Evolutionary conservation across 2,797 vertebrate species (phyloP).

Genomic region (Lithobates sylvaticus): DNA sequence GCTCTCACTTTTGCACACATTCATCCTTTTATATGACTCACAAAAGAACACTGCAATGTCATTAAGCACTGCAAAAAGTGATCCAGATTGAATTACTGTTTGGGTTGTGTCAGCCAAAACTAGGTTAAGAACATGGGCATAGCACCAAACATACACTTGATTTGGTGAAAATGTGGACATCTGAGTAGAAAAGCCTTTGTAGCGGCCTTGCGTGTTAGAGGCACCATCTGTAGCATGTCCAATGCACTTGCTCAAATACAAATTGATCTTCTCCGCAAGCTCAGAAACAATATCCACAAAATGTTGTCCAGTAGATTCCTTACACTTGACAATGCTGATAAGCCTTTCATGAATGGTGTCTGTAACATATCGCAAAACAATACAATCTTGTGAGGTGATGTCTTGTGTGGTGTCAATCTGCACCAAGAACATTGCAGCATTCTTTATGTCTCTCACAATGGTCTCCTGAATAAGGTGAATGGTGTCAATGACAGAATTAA

Average conservation of each 20-base stretch:
- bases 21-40: not conserved
- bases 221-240: not conserved
- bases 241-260: not conserved
- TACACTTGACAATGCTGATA: too few species aligned
- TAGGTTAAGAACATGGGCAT: not conserved
- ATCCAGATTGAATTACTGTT: not conserved
- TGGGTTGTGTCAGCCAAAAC: not conserved
- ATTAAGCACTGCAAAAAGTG: not conserved
- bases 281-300: too few species aligned
- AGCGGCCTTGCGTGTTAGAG: not conserved
- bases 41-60: not conserved
- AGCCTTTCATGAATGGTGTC: too few species aligned
- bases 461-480: too few species aligned
- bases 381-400: too few species aligned
- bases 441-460: too few species aligned
- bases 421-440: too few species aligned
- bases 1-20: not conserved
- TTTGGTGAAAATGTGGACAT: not conserved
- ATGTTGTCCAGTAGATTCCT: too few species aligned
- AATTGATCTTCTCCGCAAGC: too few species aligned
- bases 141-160: not conserved
- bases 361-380: too few species aligned
- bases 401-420: too few species aligned
- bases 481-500: too few species aligned
- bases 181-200: not conserved